These are phyloP conservation scores for Eueides isabella DNA, from an alignment of 1,140 invertebrate species.

Conservation along the genomic window DNA sequence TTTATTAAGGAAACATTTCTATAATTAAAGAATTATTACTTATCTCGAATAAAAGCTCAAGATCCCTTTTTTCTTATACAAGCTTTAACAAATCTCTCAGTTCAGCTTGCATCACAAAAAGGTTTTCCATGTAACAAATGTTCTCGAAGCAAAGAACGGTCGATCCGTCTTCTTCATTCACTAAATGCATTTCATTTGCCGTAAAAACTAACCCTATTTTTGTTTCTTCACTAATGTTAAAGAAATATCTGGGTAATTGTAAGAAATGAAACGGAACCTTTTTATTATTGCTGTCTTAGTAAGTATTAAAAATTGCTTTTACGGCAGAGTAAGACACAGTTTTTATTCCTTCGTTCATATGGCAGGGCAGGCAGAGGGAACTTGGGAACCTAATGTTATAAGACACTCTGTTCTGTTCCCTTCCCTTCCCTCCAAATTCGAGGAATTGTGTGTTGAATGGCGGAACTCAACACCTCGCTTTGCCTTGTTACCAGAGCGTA, in stretches of 20 bases:
- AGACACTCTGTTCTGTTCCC: no score
- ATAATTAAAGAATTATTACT: no score
- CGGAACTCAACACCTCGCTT: no score
- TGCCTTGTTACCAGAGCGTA: no score
- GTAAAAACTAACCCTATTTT: not conserved
- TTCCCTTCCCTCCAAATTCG: no score
- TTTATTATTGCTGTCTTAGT: not conserved
- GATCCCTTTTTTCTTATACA: not conserved
- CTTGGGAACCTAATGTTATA: no score
- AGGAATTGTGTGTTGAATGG: no score
- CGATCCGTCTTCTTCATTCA: slow-evolving; percentile 4
- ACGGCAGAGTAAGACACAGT: no score
- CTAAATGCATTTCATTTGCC: not conserved
- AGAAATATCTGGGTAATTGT: not conserved
- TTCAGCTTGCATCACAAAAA: not conserved
- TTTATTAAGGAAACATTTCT: no score
- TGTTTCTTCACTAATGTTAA: not conserved
- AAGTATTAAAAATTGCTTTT: not conserved
- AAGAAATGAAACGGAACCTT: not conserved
- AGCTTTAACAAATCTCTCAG: not conserved
- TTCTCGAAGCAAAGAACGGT: not conserved
- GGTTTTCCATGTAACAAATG: slow-evolving; percentile 12
- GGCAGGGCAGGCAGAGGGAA: no score
- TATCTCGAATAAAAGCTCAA: not conserved
- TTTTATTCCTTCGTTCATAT: no score